A percentile compares a stretch with the other conserved stretches of the same genome.
Evolutionary conservation across 2,113 vertebrate species (phyloP).

Genomic region (Sciurus niger): DNA sequence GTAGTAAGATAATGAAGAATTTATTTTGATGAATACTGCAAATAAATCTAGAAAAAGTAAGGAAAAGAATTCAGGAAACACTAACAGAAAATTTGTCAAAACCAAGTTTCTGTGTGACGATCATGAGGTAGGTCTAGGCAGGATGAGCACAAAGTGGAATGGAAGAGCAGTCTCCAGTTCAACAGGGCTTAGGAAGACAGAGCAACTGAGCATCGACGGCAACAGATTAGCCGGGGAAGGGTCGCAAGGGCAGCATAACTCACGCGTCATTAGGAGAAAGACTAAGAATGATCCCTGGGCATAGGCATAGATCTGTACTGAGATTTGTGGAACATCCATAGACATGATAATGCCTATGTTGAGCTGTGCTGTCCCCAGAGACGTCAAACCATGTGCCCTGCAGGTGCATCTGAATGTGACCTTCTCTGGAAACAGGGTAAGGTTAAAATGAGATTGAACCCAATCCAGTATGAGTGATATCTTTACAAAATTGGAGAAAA

Average conservation of each 20-base stretch:
- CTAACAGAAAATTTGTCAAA: accelerated
- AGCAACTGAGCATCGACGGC: neutral
- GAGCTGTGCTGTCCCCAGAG: neutral
- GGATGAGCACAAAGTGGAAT: no score
- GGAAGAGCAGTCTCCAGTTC: neutral
- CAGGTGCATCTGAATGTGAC: neutral
- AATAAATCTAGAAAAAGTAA: neutral
- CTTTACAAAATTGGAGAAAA: neutral
- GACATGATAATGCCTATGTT: neutral
- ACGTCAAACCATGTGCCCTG: neutral
- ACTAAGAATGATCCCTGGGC: neutral
- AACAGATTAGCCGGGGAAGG: neutral
- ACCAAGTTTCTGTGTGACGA: neutral
- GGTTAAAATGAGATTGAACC: neutral
- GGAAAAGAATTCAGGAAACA: neutral
- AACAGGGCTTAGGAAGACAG: accelerated
- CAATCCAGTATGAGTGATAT: neutral
- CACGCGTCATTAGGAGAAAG: accelerated
- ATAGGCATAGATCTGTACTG: neutral
- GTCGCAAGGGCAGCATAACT: neutral
- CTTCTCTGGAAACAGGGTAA: neutral
- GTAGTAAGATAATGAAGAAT: neutral
- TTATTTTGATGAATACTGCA: neutral
- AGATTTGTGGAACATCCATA: neutral
- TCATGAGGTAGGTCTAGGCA: neutral